These are phyloP conservation scores for Pollenia angustigena DNA, from an alignment of 2,888 invertebrate species.

Conservation along the genomic window DNA sequence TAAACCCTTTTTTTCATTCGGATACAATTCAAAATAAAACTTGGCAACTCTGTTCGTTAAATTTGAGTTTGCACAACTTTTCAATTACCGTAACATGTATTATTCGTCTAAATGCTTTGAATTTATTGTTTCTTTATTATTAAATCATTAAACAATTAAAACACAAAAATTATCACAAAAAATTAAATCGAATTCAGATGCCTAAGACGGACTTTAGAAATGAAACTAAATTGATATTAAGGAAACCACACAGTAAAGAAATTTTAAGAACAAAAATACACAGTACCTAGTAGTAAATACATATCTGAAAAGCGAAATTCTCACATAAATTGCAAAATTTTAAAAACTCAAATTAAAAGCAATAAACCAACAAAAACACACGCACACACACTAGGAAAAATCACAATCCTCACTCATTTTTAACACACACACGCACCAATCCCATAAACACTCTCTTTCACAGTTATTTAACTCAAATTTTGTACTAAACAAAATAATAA, in stretches of 20 bases:
- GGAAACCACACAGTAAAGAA: slow-evolving; percentile 24
- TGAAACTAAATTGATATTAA: slow-evolving; percentile 20
- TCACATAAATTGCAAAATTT: slow-evolving; percentile 73
- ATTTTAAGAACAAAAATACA: slow-evolving; percentile 37
- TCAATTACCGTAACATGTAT: slow-evolving; percentile 3
- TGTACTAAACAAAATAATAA: slow-evolving; percentile 2
- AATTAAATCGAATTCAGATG: not conserved
- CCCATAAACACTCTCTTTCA: slow-evolving; percentile 57
- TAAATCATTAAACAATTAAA: not conserved
- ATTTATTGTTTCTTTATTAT: slow-evolving; percentile 13
- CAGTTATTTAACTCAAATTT: slow-evolving; percentile 59
- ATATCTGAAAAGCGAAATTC: slow-evolving; percentile 45
- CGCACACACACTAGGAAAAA: not conserved
- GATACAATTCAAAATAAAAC: no score
- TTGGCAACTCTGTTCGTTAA: slow-evolving; percentile 47
- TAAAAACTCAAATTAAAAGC: slow-evolving; percentile 48
- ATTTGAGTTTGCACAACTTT: slow-evolving; percentile 13
- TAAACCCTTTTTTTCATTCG: not conserved
- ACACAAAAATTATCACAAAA: not conserved
- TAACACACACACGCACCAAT: slow-evolving; percentile 16
- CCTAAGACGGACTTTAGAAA: not conserved
- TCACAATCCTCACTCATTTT: no score
- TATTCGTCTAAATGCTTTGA: not conserved
- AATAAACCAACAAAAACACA: slow-evolving; percentile 21
- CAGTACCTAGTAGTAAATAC: not conserved